Base-by-base conservation (phyloP, 2,888 invertebrate species). In the Archips crataeganus region DNA sequence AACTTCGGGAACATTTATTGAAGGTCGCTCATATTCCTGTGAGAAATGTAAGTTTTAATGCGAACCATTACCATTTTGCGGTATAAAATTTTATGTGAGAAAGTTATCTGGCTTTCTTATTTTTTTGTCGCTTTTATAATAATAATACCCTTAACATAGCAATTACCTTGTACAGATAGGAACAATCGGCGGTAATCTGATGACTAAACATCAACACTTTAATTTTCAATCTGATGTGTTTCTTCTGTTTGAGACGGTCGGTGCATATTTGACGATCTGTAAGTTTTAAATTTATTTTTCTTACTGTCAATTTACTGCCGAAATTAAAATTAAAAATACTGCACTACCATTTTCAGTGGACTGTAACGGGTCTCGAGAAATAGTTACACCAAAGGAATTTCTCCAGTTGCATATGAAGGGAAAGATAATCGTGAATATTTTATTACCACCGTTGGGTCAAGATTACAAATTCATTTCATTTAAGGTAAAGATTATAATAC, bases 151-250 rank as follows among this genome's bases (percentile, higher is more conserved):
- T n/a, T n/a, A n/a, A n/a, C n/a, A n/a, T n/a, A n/a, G n/a, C n/a
- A n/a, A n/a, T n/a, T n/a, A n/a, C n/a, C 1, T 45, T 2, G 8
- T 87, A 32, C 81, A 96, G 96, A 90, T 95, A 70, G 97, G 96
- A 47, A 95, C 96, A 3, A 87, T 97, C 72, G 97, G 96, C 10
- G 97, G 97, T 0, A 97, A 97, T 81, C 84, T 97, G 72, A 95
- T 96, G 89, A 94, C 96, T 70, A 97, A 97, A 84, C 95, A 97
- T 81, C 82, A 90, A 9, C 94, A 96, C 78, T 93, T 88, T 3
- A 96, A 96, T 71, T 97, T 97, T 84, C 96, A 96, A 8, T 97
- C 97, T 0, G 97, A 97, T 81, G 82, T 97, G 9, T 97, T 95
- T 80, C 86, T 96, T 11, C 85, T 94, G 0, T 83, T 95, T 6